These are phyloP conservation scores for Phymanthus crucifer DNA, from an alignment of 92 coral and sea anemone species.

Conservation along the genomic window DNA sequence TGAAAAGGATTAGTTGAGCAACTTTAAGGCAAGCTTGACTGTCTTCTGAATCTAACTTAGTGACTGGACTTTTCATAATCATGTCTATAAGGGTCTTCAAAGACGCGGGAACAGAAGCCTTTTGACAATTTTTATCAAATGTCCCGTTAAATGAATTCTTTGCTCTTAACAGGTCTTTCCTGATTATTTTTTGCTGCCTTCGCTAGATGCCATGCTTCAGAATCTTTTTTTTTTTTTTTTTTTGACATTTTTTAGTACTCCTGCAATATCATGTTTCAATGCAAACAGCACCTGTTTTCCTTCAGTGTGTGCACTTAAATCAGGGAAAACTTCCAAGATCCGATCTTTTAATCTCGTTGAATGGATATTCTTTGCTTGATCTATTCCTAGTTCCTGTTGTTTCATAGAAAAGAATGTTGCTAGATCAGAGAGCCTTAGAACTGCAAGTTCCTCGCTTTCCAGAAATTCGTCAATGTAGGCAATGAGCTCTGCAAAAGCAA, in stretches of 20 bases:
- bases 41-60: constrained; percentile 35
- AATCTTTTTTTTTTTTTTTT: constrained; percentile 37
- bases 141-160: constrained; percentile 61
- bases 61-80: constrained; percentile 52
- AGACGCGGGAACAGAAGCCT: constrained; percentile 51
- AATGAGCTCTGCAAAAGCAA: constrained; percentile 57
- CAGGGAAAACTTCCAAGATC: constrained; percentile 43
- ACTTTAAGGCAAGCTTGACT: constrained; percentile 66
- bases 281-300: constrained; percentile 48
- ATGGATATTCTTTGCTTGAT: constrained; percentile 42
- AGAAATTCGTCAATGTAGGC: constrained; percentile 49
- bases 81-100: constrained; percentile 42
- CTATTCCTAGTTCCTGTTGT: constrained; percentile 39
- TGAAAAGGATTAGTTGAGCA: constrained; percentile 62
- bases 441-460: constrained; percentile 40
- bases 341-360: constrained; percentile 48
- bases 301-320: constrained; percentile 44
- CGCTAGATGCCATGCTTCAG: constrained; percentile 55
- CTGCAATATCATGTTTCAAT: constrained; percentile 36
- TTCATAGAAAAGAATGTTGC: constrained; percentile 36
- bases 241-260: not conserved
- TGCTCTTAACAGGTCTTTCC: constrained; percentile 53
- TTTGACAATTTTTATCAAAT: constrained; percentile 60
- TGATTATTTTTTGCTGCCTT: constrained; percentile 57
- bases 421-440: constrained; percentile 44